Evolutionary conservation across 2,797 vertebrate species (phyloP).

Genomic region (Decapterus maruadsi): DNA sequence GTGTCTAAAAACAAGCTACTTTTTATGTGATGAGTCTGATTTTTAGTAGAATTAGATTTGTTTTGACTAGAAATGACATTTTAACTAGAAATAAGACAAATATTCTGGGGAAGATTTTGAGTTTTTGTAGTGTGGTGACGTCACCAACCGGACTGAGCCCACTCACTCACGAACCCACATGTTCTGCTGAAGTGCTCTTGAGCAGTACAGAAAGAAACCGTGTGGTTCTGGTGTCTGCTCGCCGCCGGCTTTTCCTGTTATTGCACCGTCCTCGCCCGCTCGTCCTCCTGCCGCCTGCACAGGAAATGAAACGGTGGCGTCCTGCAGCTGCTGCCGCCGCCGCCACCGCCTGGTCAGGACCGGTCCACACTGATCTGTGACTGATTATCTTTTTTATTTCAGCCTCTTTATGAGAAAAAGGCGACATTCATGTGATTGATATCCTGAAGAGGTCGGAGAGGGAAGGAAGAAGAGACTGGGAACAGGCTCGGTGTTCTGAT

Average conservation of each 20-base stretch:
- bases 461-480: background rate
- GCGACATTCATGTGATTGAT: conserved; percentile 20
- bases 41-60: no score
- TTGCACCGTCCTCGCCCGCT: background rate
- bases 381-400: conserved; percentile 49
- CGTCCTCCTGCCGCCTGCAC: conserved; percentile 26
- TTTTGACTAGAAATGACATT: no score
- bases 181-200: conserved; percentile 8
- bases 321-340: no score
- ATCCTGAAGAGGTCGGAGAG: conserved; percentile 25
- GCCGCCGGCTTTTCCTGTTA: conserved; percentile 37
- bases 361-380: conserved; percentile 7
- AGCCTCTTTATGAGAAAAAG: conserved; percentile 57
- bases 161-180: background rate
- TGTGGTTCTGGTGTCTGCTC: background rate
- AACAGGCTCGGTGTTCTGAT: conserved; percentile 14
- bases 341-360: conserved; percentile 8
- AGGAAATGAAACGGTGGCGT: conserved; percentile 72
- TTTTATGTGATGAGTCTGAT: no score
- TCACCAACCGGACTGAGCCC: no score
- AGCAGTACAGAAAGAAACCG: background rate
- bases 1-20: no score
- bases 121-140: background rate
- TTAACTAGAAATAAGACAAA: no score
- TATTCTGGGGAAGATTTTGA: no score